Evolutionary conservation across 2,888 invertebrate species (phyloP).

Genomic region (Eristalis intricaria): DNA sequence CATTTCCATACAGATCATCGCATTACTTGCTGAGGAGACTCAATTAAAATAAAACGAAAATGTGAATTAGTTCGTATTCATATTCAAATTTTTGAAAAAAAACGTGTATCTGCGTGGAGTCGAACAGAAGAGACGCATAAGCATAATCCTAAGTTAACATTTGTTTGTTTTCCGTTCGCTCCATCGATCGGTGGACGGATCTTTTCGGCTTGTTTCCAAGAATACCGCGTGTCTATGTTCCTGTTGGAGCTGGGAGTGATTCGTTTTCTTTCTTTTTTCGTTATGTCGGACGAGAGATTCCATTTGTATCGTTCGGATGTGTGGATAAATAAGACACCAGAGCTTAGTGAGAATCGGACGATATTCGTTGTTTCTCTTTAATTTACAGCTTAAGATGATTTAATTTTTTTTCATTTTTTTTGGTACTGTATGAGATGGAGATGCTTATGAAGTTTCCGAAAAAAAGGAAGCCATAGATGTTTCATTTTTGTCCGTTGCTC

Average conservation of each 20-base stretch:
- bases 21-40: background rate
- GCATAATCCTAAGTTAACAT: background rate
- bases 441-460: background rate
- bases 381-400: conserved; percentile 59
- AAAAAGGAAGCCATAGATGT: conserved; percentile 14
- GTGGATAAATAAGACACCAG: conserved; percentile 61
- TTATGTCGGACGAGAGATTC: conserved; percentile 26
- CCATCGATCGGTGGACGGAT: background rate
- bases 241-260: background rate
- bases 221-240: background rate
- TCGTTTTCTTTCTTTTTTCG: background rate
- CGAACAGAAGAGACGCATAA: background rate
- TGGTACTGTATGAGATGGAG: background rate
- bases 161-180: background rate
- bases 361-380: conserved; percentile 43
- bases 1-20: background rate
- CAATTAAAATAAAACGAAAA: conserved; percentile 4
- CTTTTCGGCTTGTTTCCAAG: background rate
- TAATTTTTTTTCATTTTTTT: conserved; percentile 41
- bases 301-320: conserved; percentile 37
- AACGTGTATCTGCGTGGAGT: background rate
- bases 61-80: conserved; percentile 17
- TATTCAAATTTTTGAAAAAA: conserved; percentile 5
- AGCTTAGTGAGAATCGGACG: conserved; percentile 29
- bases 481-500: background rate